Conservation (phyloP, 2,888 invertebrate species). For the Hirtodrosophila histrioides region DNA sequence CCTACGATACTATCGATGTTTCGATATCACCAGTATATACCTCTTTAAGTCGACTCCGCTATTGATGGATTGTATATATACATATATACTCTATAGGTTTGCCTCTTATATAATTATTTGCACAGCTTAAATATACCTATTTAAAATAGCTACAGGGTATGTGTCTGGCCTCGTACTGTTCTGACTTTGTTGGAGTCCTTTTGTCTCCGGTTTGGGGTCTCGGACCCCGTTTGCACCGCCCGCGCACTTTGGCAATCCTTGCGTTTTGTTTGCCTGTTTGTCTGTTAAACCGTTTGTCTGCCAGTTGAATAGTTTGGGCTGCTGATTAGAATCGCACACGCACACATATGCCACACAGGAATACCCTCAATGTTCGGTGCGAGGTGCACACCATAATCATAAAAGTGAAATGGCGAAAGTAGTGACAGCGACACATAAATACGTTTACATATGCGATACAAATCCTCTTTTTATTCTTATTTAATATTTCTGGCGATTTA, state of each 20-base stretch:
- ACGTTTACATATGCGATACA: slow-evolving; percentile 56
- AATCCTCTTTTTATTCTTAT: slow-evolving; percentile 70
- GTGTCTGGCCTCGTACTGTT: slow-evolving; percentile 32
- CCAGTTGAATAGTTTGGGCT: slow-evolving; percentile 55
- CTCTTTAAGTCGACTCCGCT: no score
- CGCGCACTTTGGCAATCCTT: slow-evolving; percentile 43
- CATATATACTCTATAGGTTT: no score
- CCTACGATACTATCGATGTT: no score
- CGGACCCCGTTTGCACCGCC: slow-evolving; percentile 18
- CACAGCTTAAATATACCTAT: no score
- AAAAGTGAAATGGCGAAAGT: slow-evolving; percentile 61
- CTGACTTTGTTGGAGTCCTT: slow-evolving; percentile 19
- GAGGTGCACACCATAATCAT: slow-evolving; percentile 60
- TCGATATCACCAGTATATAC: no score
- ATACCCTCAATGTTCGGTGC: slow-evolving; percentile 18
- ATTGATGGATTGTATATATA: no score
- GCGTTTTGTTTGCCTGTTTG: slow-evolving; percentile 44
- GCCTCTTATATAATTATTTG: no score
- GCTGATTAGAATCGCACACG: slow-evolving; percentile 73
- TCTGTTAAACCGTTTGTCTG: slow-evolving; percentile 8
- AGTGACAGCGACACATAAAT: slow-evolving; percentile 65
- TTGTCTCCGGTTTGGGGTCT: slow-evolving; percentile 35
- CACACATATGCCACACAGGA: slow-evolving; percentile 36
- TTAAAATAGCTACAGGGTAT: no score
- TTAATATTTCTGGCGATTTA: slow-evolving; percentile 72